Evolutionary conservation across 2,797 vertebrate species (phyloP).

Genomic region (Cygnus olor): DNA sequence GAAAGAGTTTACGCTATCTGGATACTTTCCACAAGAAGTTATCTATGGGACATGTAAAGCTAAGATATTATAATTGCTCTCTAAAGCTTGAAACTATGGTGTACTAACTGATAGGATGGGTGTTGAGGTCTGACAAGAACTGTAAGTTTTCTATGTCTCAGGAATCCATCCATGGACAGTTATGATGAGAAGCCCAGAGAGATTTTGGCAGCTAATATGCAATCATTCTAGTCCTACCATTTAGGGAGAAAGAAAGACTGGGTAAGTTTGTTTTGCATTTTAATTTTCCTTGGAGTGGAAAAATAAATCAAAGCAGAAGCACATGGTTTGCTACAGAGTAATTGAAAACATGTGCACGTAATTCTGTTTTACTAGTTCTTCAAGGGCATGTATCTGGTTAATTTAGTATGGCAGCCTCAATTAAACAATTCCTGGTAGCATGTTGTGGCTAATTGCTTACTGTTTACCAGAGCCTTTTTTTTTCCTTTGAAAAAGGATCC

Average conservation of each 20-base stretch:
- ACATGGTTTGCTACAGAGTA: conserved; percentile 65
- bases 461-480: conserved; percentile 69
- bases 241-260: neutral
- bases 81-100: neutral
- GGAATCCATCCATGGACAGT: neutral
- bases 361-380: conserved; percentile 64
- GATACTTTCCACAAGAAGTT: neutral
- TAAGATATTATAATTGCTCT: neutral
- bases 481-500: conserved; percentile 72
- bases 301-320: conserved; percentile 61
- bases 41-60: neutral
- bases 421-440: conserved; percentile 76
- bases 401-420: conserved; percentile 77
- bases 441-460: conserved; percentile 77
- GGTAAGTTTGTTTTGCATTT: conserved; percentile 36
- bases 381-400: conserved; percentile 69
- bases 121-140: neutral
- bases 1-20: neutral
- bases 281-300: conserved; percentile 65
- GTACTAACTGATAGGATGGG: neutral
- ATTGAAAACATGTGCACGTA: conserved; percentile 71
- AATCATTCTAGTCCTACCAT: neutral
- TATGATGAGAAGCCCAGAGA: neutral
- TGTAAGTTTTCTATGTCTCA: neutral
- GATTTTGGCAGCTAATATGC: neutral